Evolutionary conservation across 2,113 vertebrate genomes (phyloP).

Genomic region (Rhagologus leucostigma): DNA sequence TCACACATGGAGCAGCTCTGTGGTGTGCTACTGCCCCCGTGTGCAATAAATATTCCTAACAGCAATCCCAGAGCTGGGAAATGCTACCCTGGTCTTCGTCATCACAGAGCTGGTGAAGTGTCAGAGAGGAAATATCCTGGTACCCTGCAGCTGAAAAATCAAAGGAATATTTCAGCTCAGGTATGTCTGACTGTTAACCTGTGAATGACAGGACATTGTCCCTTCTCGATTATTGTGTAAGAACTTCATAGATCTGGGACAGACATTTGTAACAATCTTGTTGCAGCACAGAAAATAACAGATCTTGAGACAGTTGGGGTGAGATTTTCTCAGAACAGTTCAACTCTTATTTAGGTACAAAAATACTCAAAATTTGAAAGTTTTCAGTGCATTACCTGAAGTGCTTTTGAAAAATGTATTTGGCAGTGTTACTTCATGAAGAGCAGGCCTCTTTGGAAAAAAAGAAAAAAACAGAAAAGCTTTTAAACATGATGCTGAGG

Average conservation of each 20-base stretch:
- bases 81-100: rapidly evolving
- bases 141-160: background rate
- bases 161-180: background rate
- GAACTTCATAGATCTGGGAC: background rate
- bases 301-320: background rate
- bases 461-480: background rate
- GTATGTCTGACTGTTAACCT: background rate
- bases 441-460: background rate
- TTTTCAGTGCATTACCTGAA: background rate
- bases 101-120: background rate
- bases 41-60: slow-evolving; percentile 45
- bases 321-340: background rate
- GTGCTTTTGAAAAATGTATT: background rate
- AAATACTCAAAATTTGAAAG: background rate
- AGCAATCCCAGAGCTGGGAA: background rate
- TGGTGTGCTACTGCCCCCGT: slow-evolving; percentile 64
- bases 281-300: background rate
- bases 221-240: background rate
- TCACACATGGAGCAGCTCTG: background rate
- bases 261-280: background rate
- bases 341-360: background rate
- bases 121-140: background rate
- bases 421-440: background rate
- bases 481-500: background rate
- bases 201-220: background rate